These are phyloP conservation scores for Alosa alosa DNA, from an alignment of 2,113 vertebrate species.

Conservation along the genomic window DNA sequence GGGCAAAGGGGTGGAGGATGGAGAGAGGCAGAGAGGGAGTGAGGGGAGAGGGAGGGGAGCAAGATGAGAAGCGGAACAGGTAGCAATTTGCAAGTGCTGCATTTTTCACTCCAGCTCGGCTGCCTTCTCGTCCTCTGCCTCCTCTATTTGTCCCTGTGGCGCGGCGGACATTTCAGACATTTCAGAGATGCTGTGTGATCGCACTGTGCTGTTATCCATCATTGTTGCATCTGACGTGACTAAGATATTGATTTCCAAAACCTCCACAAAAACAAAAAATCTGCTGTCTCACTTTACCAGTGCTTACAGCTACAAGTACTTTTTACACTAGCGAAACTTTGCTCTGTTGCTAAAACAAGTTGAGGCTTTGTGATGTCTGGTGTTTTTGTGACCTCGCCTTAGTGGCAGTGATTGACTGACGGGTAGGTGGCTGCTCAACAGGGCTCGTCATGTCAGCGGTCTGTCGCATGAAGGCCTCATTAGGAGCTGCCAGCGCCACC, in stretches of 20 bases:
- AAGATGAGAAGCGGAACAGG: conserved; percentile 22
- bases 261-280: background rate
- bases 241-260: background rate
- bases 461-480: background rate
- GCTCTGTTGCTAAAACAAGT: background rate
- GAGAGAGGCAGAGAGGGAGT: background rate
- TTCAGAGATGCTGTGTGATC: background rate
- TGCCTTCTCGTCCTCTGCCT: background rate
- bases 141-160: background rate
- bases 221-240: background rate
- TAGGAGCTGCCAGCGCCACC: background rate
- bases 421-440: background rate
- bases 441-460: background rate
- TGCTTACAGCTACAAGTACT: background rate
- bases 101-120: background rate
- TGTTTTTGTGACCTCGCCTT: background rate
- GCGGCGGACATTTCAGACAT: background rate
- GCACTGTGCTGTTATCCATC: background rate
- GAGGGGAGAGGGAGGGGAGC: too few species aligned
- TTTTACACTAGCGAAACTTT: background rate
- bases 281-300: background rate
- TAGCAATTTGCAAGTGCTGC: conserved; percentile 39
- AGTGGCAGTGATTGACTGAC: background rate
- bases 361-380: background rate
- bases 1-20: background rate